Conservation (phyloP, 1,140 invertebrate genomes). For the Theocolax elegans region DNA sequence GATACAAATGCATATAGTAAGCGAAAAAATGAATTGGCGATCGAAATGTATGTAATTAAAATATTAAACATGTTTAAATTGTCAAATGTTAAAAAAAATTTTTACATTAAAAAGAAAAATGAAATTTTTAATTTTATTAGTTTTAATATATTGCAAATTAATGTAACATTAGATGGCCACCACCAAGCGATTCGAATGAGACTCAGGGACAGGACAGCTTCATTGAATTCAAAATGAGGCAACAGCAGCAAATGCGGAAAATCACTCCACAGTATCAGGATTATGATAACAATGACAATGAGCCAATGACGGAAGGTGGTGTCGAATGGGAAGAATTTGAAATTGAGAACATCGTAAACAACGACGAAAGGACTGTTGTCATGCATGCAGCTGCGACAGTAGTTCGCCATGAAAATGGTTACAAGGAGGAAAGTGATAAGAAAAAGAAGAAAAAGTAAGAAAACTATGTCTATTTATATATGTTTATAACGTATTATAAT, state of each 20-base stretch:
- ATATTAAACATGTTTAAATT: too few relatives aligned
- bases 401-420: slow-evolving; percentile 60
- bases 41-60: too few relatives aligned
- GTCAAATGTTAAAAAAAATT: too few relatives aligned
- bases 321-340: slow-evolving; percentile 88
- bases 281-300: slow-evolving; percentile 60
- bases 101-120: too few relatives aligned
- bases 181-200: slow-evolving; percentile 80
- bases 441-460: slow-evolving; percentile 66
- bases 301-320: slow-evolving; percentile 64
- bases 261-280: slow-evolving; percentile 75
- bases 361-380: slow-evolving; percentile 54
- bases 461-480: too few relatives aligned
- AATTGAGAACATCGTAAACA: slow-evolving; percentile 69
- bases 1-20: too few relatives aligned
- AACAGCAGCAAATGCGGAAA: slow-evolving; percentile 76
- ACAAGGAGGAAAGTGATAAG: slow-evolving; percentile 63
- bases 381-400: slow-evolving; percentile 46
- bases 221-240: slow-evolving; percentile 88
- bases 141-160: too few relatives aligned
- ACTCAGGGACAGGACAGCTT: slow-evolving; percentile 77
- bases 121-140: too few relatives aligned
- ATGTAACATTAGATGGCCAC: slow-evolving; percentile 97
- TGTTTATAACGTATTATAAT: too few relatives aligned
- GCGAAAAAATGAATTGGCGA: too few relatives aligned